Base-by-base conservation (phyloP, 2,797 vertebrate species). In the Lagocephalus sceleratus region DNA sequence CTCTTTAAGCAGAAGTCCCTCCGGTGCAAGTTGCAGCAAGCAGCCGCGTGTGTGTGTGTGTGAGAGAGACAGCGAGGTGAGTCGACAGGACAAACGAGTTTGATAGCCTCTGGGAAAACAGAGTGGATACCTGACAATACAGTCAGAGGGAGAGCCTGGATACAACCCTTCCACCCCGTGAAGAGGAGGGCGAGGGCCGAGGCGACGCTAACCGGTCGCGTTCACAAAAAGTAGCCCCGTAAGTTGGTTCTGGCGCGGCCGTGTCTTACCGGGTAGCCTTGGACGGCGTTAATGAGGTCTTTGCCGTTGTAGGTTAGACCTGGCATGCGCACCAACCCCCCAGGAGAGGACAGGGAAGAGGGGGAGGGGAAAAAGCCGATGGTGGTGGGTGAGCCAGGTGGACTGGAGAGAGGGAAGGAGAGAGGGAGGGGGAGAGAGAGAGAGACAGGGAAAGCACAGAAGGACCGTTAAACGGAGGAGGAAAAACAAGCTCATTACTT, bases 361-460 rank as follows among this genome's bases (percentile, higher is more conserved):
- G 92, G 91, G 61, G 94, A 92, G 29, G 94, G 87, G 71, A 93
- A 92, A 85, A 92, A 98, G 59, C 94, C 94, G 67, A 98, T 56
- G 0, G 94, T 91, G 46, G 91, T 95, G 10, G 96, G 96, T 20
- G 95, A 98, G 14, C 97, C 96, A n/a, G 96, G 95, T 67, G 96
- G 96, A 70, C 96, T 98, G 70, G 20, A 51, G 53, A 68, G 38
- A 59, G 41, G 32, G 14, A 12, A 35, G 92, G 88, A 6, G 93
- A 84, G 57, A 92, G 91, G 60, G 94, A 92, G 26, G 94, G 87
- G 71, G 93, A 92, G 85, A 92, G 97, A 59, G 20, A 49, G 53
- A 70, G 39, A 60, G 43, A 50, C 60, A 35, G 52, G 39, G 17
- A 10, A 47, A 16, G n/a, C n/a, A 40, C 8, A 41, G 25, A 55